A percentile compares a stretch with the other conserved stretches of the same genome.
phyloP scores from a whole-genome alignment of 2,797 vertebrate genomes.

The Brotula barbata region DNA sequence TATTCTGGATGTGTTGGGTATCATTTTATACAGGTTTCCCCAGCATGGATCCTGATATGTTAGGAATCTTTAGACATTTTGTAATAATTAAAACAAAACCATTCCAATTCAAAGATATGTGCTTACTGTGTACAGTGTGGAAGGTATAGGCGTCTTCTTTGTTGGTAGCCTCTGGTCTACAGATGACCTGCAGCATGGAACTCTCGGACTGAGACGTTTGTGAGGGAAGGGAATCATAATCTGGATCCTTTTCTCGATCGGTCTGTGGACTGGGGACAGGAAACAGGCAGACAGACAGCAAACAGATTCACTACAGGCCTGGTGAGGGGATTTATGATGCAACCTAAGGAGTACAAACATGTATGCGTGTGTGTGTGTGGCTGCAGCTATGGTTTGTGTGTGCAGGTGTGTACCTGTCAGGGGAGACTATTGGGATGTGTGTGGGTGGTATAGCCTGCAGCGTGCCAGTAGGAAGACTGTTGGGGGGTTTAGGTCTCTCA shows the following conservation, averaged over 20 bases:
- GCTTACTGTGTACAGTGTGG: constrained; percentile 83
- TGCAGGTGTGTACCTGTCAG: constrained; percentile 79
- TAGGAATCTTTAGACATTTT: too few relatives aligned
- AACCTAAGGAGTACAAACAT: too few relatives aligned
- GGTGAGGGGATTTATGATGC: too few relatives aligned
- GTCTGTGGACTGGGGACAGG: constrained; percentile 77
- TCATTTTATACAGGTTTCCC: too few relatives aligned
- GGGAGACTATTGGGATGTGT: constrained; percentile 81
- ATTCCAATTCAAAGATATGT: background rate
- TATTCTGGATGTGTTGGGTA: too few relatives aligned
- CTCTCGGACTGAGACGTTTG: constrained; percentile 93
- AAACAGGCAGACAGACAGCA: too few relatives aligned
- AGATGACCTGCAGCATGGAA: constrained; percentile 96
- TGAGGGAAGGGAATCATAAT: constrained; percentile 85
- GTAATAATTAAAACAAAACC: too few relatives aligned
- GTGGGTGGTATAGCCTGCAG: constrained; percentile 66
- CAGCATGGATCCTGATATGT: too few relatives aligned
- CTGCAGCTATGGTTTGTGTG: background rate
- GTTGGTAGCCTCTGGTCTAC: constrained; percentile 89
- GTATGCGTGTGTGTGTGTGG: background rate
- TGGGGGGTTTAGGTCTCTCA: constrained; percentile 75
- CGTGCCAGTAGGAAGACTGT: constrained; percentile 74
- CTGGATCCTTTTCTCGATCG: constrained; percentile 82
- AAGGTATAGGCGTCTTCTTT: constrained; percentile 85
- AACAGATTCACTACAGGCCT: too few relatives aligned